Evolutionary conservation across 2,113 vertebrate genomes (phyloP).

Genomic region (Cyphomyrus plagiostoma): DNA sequence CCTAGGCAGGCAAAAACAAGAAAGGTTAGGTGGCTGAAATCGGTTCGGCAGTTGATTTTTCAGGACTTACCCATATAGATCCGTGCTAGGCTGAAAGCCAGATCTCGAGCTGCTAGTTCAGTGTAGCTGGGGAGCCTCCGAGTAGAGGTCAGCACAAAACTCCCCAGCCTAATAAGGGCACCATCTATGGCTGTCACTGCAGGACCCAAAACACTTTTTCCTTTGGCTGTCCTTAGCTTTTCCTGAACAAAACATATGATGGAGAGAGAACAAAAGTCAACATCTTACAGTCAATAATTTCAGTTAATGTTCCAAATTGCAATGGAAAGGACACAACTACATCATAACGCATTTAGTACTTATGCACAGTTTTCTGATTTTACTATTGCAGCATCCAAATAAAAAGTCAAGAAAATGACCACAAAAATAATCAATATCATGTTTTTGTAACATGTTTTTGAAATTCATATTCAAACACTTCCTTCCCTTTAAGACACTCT

Average conservation of each 20-base stretch:
- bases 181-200: slow-evolving; percentile 28
- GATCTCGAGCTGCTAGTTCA: slow-evolving; percentile 68
- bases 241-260: slow-evolving; percentile 39
- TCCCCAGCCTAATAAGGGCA: slow-evolving; percentile 46
- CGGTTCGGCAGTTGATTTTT: background rate
- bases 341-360: background rate
- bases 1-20: slow-evolving; percentile 47
- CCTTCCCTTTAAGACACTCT: slow-evolving; percentile 17
- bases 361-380: background rate
- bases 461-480: background rate
- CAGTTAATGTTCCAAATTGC: background rate
- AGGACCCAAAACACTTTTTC: slow-evolving; percentile 30
- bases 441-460: background rate
- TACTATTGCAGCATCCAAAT: background rate
- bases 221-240: slow-evolving; percentile 45
- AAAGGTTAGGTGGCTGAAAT: background rate
- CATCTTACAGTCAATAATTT: background rate
- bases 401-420: background rate
- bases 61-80: slow-evolving; percentile 58
- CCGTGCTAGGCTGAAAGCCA: slow-evolving; percentile 67
- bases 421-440: background rate
- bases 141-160: slow-evolving; percentile 38
- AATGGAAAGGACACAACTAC: background rate
- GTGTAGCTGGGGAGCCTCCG: slow-evolving; percentile 37
- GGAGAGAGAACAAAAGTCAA: background rate